phyloP scores from a whole-genome alignment of 2,888 invertebrate species.

The Actias luna region DNA sequence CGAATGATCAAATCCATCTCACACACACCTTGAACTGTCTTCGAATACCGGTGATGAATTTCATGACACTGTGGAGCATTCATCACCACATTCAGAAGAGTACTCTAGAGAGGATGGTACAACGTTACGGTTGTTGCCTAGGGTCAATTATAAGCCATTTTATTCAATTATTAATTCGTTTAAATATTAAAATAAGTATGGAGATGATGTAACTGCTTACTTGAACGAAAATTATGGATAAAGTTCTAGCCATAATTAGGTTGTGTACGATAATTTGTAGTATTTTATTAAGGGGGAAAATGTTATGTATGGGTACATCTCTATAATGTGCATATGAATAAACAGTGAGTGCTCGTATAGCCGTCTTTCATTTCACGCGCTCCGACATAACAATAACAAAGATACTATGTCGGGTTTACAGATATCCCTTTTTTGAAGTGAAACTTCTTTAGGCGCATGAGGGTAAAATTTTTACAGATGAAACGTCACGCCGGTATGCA shows the following conservation, averaged over 20 bases:
- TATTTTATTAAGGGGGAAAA: neutral
- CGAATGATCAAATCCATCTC: neutral
- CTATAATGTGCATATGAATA: neutral
- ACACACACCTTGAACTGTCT: neutral
- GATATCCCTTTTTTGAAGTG: too few relatives aligned
- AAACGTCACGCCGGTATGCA: too few relatives aligned
- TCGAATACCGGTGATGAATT: neutral
- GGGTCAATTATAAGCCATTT: neutral
- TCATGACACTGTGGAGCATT: neutral
- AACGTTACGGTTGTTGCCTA: neutral
- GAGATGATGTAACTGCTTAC: neutral
- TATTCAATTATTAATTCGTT: too few relatives aligned
- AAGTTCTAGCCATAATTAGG: neutral
- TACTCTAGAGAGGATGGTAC: neutral
- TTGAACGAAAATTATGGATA: too few relatives aligned
- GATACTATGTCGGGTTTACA: too few relatives aligned
- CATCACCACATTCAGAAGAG: neutral
- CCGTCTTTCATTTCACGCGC: neutral
- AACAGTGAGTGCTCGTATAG: neutral
- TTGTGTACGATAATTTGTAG: neutral
- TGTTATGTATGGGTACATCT: neutral
- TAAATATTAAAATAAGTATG: neutral
- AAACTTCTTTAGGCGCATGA: too few relatives aligned
- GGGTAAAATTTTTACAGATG: too few relatives aligned
- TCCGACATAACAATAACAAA: too few relatives aligned